These are phyloP conservation scores for Numenius phaeopus DNA, from an alignment of 2,797 vertebrate genomes.

Conservation along the genomic window DNA sequence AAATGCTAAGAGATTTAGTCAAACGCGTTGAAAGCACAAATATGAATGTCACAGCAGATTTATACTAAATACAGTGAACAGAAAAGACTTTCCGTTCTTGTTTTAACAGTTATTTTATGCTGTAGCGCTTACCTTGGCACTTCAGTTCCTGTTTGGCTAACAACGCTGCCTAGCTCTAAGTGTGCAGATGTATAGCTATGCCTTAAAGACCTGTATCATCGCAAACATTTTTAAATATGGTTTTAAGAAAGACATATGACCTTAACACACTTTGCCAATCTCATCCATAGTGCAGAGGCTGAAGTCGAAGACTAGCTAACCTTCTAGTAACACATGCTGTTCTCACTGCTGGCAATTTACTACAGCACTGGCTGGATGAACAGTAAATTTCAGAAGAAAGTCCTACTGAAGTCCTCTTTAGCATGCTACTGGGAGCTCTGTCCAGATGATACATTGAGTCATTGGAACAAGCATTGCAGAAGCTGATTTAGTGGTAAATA, in stretches of 20 bases:
- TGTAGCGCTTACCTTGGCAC: neutral
- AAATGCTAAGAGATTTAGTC: neutral
- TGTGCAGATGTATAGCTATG: neutral
- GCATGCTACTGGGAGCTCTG: conserved; percentile 19
- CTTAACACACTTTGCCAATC: neutral
- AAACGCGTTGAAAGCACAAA: neutral
- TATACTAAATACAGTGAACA: neutral
- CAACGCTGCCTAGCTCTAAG: neutral
- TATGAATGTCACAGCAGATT: neutral
- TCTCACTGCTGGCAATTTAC: neutral
- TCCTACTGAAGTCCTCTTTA: neutral
- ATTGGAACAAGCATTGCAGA: conserved; percentile 17
- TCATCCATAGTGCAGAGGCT: neutral
- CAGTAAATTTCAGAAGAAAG: conserved; percentile 17
- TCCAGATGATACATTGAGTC: conserved; percentile 28
- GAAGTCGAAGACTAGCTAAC: neutral
- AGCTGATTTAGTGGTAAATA: conserved; percentile 39
- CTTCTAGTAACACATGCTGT: neutral
- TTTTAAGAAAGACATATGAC: conserved; percentile 23
- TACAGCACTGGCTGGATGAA: neutral
- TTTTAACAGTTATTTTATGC: neutral
- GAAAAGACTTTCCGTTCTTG: neutral
- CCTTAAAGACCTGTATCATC: neutral
- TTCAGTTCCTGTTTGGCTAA: neutral
- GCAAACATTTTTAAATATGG: neutral